Evolutionary conservation across 2,888 invertebrate genomes (phyloP).

Genomic region (Cecidostiba fungosa): DNA sequence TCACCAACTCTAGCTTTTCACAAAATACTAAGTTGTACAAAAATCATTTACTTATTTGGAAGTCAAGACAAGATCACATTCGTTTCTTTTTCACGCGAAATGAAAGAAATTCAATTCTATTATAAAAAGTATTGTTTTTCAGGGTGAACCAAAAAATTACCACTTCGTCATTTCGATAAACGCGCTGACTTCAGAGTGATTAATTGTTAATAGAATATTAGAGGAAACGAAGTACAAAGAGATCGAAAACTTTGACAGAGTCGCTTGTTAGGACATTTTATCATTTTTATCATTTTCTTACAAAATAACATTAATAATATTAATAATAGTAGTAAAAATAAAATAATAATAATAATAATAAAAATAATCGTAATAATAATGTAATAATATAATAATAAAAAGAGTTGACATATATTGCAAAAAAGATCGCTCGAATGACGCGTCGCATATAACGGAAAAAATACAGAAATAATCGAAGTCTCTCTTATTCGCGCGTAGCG

Average conservation of each 20-base stretch:
- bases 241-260: constrained; percentile 41
- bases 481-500: constrained; percentile 48
- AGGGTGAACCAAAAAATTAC: constrained; percentile 4
- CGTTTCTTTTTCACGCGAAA: neutral
- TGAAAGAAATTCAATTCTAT: neutral
- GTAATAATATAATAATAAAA: constrained; percentile 50
- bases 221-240: constrained; percentile 41
- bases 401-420: constrained; percentile 54
- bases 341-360: constrained; percentile 47
- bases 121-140: neutral
- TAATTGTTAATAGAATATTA: constrained; percentile 20
- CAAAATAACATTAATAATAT: constrained; percentile 49
- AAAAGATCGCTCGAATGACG: constrained; percentile 37
- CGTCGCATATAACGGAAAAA: constrained; percentile 41
- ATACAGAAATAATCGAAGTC: constrained; percentile 56
- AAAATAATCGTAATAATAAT: constrained; percentile 1
- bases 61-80: neutral
- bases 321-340: constrained; percentile 52
- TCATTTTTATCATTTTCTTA: constrained; percentile 40
- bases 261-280: constrained; percentile 34
- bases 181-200: constrained; percentile 17
- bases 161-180: neutral
- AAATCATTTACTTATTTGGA: neutral
- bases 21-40: neutral
- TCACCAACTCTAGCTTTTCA: neutral